Evolutionary conservation across 2,113 vertebrate genomes (phyloP).

Genomic region (Sitta europaea): DNA sequence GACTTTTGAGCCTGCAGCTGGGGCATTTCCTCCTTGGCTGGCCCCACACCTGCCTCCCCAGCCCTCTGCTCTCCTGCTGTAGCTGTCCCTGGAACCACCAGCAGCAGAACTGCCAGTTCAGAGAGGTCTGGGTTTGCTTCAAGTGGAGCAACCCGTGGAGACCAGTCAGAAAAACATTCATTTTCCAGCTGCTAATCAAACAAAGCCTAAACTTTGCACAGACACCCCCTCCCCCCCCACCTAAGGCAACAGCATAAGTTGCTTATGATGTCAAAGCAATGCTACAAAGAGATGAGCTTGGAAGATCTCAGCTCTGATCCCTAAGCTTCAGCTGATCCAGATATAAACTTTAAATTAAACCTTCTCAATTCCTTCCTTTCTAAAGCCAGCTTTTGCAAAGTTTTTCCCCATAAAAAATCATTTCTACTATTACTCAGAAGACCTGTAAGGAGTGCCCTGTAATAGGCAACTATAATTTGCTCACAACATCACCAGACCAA

Average conservation of each 20-base stretch:
- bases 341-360: neutral
- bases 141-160: fast-evolving
- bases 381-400: neutral
- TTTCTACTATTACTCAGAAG: neutral
- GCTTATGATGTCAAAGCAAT: neutral
- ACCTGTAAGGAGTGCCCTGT: neutral
- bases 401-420: neutral
- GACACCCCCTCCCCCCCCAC: too few relatives aligned
- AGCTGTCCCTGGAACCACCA: neutral
- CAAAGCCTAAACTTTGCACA: neutral
- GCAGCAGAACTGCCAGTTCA: neutral
- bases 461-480: neutral
- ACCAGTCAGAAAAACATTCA: neutral
- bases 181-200: neutral
- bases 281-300: neutral
- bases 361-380: neutral
- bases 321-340: neutral
- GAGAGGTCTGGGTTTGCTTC: neutral
- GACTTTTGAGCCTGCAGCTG: fast-evolving
- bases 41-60: fast-evolving
- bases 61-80: neutral
- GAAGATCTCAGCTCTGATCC: neutral
- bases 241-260: neutral
- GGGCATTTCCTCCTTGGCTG: neutral
- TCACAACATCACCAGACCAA: neutral